Conservation (phyloP, 2,113 vertebrate species). For the Notarius lentiginosus region DNA sequence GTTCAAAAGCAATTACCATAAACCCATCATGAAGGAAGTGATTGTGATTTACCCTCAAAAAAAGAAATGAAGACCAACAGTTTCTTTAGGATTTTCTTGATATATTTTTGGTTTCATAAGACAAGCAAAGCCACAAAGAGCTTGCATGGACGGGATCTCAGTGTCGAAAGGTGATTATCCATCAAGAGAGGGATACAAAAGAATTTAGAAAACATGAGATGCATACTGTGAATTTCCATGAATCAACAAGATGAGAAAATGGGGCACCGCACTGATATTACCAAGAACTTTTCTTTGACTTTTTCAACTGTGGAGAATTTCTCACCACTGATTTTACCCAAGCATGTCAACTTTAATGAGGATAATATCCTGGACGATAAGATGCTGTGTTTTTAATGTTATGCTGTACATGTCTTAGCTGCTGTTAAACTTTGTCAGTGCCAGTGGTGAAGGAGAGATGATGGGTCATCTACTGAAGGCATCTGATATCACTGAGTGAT, state of each 20-base stretch:
- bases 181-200: no score
- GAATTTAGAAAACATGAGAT: no score
- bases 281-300: neutral
- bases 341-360: neutral
- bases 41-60: no score
- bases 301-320: neutral
- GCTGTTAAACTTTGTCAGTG: neutral
- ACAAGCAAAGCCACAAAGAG: no score
- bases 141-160: no score
- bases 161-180: no score
- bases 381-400: neutral
- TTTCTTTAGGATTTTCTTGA: no score
- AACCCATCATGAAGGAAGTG: no score
- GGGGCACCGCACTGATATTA: neutral
- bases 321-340: neutral
- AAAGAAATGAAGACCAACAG: no score
- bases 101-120: no score
- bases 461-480: neutral
- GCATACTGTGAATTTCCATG: no score
- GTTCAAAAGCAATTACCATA: no score
- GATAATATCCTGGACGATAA: neutral
- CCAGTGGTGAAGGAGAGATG: neutral
- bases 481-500: neutral
- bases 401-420: neutral
- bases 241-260: neutral